These are phyloP conservation scores for Aphaenogaster rudis DNA, from an alignment of 1,140 invertebrate species.

Conservation along the genomic window DNA sequence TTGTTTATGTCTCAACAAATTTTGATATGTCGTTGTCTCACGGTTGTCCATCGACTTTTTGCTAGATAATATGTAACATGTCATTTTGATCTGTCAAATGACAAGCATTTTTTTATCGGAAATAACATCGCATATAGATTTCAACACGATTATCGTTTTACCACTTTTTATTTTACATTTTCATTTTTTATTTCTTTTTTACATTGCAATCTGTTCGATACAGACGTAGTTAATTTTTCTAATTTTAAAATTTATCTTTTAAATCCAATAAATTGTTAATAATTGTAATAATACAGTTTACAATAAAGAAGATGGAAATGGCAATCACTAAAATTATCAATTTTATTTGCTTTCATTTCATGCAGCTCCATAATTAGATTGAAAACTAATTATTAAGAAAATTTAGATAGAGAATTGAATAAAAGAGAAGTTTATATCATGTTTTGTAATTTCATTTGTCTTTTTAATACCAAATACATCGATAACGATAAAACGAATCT, in stretches of 20 bases:
- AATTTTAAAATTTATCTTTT: background rate
- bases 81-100: background rate
- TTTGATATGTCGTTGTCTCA: background rate
- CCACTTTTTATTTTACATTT: background rate
- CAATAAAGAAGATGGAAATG: background rate
- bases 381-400: slow-evolving; percentile 23
- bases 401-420: background rate
- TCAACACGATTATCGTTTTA: background rate
- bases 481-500: background rate
- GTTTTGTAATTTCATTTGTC: background rate
- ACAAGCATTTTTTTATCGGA: background rate
- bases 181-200: background rate
- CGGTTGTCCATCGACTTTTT: background rate
- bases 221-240: background rate
- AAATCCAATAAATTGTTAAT: background rate
- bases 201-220: background rate
- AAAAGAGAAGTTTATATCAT: background rate
- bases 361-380: background rate
- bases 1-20: background rate
- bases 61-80: background rate
- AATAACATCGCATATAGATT: background rate
- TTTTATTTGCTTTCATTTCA: background rate
- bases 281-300: background rate
- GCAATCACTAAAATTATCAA: background rate
- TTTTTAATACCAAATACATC: background rate